These are phyloP conservation scores for Allacma fusca DNA, from an alignment of 2,888 invertebrate species.

Conservation along the genomic window DNA sequence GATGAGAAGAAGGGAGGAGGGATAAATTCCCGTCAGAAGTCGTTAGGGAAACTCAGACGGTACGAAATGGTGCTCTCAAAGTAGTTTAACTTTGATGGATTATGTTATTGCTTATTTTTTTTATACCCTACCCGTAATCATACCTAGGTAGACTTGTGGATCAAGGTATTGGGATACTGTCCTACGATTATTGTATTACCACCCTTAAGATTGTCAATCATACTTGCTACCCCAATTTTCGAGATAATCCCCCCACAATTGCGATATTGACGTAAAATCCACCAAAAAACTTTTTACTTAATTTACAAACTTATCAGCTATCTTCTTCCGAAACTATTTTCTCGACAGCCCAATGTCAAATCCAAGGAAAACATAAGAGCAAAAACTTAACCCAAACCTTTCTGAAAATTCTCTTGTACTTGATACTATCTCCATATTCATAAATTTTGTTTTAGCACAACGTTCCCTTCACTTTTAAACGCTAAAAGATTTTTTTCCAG, in stretches of 20 bases:
- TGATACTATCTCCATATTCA: background rate
- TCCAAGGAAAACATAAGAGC: background rate
- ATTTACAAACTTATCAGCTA: background rate
- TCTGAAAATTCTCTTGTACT: background rate
- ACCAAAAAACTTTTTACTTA: background rate
- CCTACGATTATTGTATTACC: background rate
- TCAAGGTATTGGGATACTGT: background rate
- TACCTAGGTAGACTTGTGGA: background rate
- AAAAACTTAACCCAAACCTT: background rate
- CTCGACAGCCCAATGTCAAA: background rate
- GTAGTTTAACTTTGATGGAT: slow-evolving; percentile 40
- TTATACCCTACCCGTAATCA: background rate
- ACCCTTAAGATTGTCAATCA: background rate
- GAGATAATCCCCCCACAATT: background rate
- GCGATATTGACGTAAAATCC: background rate
- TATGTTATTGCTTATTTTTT: slow-evolving; percentile 29
- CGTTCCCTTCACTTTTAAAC: background rate
- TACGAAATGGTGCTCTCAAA: slow-evolving; percentile 24
- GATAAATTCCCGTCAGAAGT: slow-evolving; percentile 28
- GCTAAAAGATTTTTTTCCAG: background rate
- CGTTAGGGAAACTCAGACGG: background rate
- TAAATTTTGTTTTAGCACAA: background rate
- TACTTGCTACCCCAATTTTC: background rate
- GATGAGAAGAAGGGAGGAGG: background rate
- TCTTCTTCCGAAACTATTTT: background rate